Base-by-base conservation (phyloP, 2,888 invertebrate species). In the Philereme transversata region DNA sequence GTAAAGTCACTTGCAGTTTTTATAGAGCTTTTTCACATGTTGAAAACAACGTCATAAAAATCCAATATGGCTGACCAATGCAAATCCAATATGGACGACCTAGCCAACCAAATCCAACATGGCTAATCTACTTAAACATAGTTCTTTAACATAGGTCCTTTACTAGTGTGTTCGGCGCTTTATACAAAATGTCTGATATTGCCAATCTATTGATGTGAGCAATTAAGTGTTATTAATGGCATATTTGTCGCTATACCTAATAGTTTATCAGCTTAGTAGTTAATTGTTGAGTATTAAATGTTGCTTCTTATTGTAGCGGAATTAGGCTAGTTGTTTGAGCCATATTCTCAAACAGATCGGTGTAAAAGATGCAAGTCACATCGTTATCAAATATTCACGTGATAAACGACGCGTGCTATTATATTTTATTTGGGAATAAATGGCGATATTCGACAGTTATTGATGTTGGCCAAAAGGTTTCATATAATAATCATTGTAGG, bases 261-360 rank as follows among this genome's bases (percentile, higher is more conserved):
- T 51, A 51, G 59, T 57, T 52, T 65, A 51, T 60, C 57, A 33
- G 68, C 64, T 62, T 62, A 57, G 56, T 53, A 66, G 55, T 57
- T 68, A 62, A 50, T 64, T 60, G 64, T 69, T 65, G 58, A 65
- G 44, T 68, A 56, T 67, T 67, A 44, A 59, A 50, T 9, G 52
- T 49, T 56, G 63, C 59, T 51, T 61, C 48, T 57, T 56, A 52
- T 38, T 47, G 52, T 59, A 59, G 58, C 49, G 22, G 33, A 33
- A 5, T 7, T 44, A 11, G 44, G 4, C 5, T 33, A 9, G 47
- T 33, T 47, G 35, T 9, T 35, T 47, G 5, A 35, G 34, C 22
- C 22, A 41, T 51, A 34, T 34, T 58, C 7, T 52, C 0, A 51
- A 48, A 36, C n/a, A 51, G 11, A 6, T 40, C 47, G 43, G 34